phyloP scores from a whole-genome alignment of 30 jellyfish, hydroid and myxozoan species.

The Clytia hemisphaerica region DNA sequence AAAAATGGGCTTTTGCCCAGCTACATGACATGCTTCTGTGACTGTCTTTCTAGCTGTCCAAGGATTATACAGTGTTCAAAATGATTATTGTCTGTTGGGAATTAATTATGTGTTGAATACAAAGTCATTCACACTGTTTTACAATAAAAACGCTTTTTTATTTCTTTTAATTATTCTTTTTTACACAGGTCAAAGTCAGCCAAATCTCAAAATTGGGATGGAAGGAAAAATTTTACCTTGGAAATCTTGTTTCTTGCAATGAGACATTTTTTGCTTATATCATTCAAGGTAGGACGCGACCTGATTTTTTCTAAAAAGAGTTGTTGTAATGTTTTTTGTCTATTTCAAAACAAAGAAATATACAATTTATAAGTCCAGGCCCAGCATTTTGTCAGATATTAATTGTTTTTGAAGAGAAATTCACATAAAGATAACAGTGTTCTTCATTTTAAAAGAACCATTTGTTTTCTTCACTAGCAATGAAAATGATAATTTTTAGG shows the following conservation, averaged over 20 bases:
- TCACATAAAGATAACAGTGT: too few species aligned
- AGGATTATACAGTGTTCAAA: too few species aligned
- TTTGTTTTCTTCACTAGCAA: too few species aligned
- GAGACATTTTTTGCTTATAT: slow-evolving; percentile 72
- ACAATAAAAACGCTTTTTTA: neutral
- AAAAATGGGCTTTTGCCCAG: too few species aligned
- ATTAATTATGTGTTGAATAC: neutral
- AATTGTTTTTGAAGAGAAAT: too few species aligned
- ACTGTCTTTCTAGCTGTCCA: too few species aligned
- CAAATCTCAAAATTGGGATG: slow-evolving; percentile 86
- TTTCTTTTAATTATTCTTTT: neutral
- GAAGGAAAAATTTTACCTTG: slow-evolving; percentile 77
- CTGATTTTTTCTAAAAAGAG: neutral
- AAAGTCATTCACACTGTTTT: neutral
- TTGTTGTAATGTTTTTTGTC: neutral
- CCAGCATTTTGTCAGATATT: too few species aligned
- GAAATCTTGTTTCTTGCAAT: slow-evolving; percentile 86
- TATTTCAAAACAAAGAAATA: too few species aligned
- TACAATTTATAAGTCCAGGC: too few species aligned
- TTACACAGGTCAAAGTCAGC: slow-evolving; percentile 59
- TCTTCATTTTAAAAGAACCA: too few species aligned
- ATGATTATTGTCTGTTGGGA: neutral
- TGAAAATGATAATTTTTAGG: too few species aligned
- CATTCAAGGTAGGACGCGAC: slow-evolving; percentile 44
- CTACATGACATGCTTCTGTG: neutral